Conservation (phyloP, 2,113 vertebrate species). For the Argyrosomus japonicus region DNA sequence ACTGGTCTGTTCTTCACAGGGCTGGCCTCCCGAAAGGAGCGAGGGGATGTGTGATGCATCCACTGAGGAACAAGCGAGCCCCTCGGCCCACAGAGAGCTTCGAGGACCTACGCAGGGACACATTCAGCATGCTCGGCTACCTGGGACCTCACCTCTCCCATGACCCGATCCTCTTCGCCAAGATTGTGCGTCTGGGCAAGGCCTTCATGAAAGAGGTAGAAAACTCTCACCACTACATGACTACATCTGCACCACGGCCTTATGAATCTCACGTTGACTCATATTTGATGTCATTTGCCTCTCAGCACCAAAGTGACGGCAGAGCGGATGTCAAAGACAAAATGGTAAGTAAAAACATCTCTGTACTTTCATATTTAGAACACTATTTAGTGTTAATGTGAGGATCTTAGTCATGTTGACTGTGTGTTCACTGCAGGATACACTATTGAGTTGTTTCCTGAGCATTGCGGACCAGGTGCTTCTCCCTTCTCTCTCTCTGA, state of each 20-base stretch:
- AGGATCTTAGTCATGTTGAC: neutral
- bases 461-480: conserved; percentile 86
- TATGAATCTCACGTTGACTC: neutral
- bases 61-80: conserved; percentile 89
- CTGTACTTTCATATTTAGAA: no score
- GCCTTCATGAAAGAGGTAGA: conserved; percentile 98
- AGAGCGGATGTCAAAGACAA: conserved; percentile 74
- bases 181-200: conserved; percentile 96
- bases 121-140: conserved; percentile 96
- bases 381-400: no score
- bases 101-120: conserved; percentile 92
- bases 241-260: neutral
- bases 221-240: neutral
- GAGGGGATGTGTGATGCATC: conserved; percentile 85
- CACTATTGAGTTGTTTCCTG: conserved; percentile 84
- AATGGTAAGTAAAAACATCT: conserved; percentile 59
- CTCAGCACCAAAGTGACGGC: conserved; percentile 79
- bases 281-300: conserved; percentile 35
- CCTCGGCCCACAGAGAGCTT: conserved; percentile 91
- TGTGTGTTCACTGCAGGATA: conserved; percentile 84
- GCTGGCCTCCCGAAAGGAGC: conserved; percentile 96
- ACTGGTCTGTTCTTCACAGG: conserved; percentile 77
- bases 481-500: conserved; percentile 94
- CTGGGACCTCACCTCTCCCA: conserved; percentile 97
- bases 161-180: conserved; percentile 96